These are phyloP conservation scores for Eueremaeus valkanovi DNA, from an alignment of 2,888 invertebrate species.

Conservation along the genomic window DNA sequence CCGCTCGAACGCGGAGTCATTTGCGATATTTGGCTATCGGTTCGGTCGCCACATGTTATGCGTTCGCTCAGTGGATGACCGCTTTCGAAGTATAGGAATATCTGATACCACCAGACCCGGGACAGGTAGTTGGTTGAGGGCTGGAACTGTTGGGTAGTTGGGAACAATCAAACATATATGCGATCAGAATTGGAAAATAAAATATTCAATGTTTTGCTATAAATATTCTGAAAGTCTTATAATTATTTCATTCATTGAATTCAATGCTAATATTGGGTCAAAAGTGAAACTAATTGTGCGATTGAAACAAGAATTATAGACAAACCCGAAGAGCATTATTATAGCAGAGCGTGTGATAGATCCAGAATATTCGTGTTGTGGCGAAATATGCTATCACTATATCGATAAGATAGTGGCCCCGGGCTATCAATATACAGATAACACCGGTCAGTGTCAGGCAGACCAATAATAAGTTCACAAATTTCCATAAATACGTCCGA, in stretches of 20 bases:
- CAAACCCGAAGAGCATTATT: constrained; percentile 48
- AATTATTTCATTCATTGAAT: too few relatives aligned
- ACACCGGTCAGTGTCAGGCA: constrained; percentile 59
- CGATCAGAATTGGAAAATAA: too few relatives aligned
- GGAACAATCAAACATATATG: too few relatives aligned
- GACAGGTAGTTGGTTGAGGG: constrained; percentile 65
- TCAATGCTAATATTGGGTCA: too few relatives aligned
- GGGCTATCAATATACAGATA: constrained; percentile 70
- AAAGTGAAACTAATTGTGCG: too few relatives aligned
- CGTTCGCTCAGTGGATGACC: constrained; percentile 51
- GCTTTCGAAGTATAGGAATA: constrained; percentile 78
- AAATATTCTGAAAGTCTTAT: too few relatives aligned
- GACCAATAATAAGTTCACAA: constrained; percentile 39
- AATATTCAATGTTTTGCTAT: too few relatives aligned
- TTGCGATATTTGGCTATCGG: constrained; percentile 20
- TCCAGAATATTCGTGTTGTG: constrained; percentile 84
- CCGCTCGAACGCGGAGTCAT: constrained; percentile 73
- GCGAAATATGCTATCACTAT: constrained; percentile 85
- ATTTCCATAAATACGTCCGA: constrained; percentile 41
- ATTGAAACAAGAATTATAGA: too few relatives aligned
- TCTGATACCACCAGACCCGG: constrained; percentile 80
- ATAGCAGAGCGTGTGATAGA: constrained; percentile 80
- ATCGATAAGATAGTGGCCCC: constrained; percentile 84
- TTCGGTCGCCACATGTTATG: background rate
- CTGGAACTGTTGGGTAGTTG: constrained; percentile 59